A percentile compares a stretch with the other conserved stretches of the same genome.
phyloP scores from a whole-genome alignment of 2,888 invertebrate species.

The Choreutis nemorana region DNA sequence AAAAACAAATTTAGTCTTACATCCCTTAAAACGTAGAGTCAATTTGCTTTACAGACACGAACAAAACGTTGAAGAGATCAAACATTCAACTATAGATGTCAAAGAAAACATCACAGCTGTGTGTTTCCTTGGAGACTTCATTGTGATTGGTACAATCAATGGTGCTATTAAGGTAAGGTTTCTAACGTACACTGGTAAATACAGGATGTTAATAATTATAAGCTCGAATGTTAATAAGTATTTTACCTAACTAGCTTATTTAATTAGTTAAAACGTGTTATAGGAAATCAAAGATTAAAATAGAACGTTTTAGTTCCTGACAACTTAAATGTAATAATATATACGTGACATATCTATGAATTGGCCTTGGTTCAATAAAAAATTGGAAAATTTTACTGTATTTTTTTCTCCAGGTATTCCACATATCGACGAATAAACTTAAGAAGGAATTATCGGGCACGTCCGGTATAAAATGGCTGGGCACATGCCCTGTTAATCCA shows the following conservation, averaged over 20 bases:
- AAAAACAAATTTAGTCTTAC: background rate
- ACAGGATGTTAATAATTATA: background rate
- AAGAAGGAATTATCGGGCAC: constrained; percentile 56
- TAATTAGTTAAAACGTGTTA: background rate
- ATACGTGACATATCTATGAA: background rate
- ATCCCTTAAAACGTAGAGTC: too few relatives aligned
- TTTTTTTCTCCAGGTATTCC: constrained; percentile 59
- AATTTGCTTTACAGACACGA: constrained; percentile 41
- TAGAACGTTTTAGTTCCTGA: background rate
- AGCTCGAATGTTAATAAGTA: background rate
- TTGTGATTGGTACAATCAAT: constrained; percentile 42
- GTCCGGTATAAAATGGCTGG: constrained; percentile 52
- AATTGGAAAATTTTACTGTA: constrained; percentile 34
- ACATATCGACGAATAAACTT: constrained; percentile 61
- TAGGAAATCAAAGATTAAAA: too few relatives aligned
- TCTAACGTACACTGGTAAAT: background rate
- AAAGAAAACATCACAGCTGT: constrained; percentile 63
- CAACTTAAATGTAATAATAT: background rate
- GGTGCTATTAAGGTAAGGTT: constrained; percentile 51
- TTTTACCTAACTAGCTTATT: background rate
- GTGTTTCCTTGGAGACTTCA: constrained; percentile 58
- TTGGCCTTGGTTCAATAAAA: constrained; percentile 24
- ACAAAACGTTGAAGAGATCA: constrained; percentile 53
- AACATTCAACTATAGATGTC: constrained; percentile 61
- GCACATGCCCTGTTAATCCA: constrained; percentile 54